Base-by-base conservation (phyloP, 1,140 invertebrate genomes). In the Hyposmocoma kahamanoa region DNA sequence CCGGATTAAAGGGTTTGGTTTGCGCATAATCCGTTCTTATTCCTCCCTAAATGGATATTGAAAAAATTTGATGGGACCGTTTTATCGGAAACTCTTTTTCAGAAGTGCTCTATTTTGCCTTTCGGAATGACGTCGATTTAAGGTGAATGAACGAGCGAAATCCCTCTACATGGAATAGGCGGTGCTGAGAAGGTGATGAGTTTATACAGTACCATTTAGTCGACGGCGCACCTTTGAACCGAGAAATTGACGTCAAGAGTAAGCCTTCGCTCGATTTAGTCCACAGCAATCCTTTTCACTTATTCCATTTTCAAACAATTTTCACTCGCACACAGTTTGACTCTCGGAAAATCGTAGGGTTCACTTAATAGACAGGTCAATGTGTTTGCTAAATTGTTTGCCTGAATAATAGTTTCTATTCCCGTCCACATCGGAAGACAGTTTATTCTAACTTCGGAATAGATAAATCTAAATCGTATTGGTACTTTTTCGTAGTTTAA, bases 101-200 rank as follows among this genome's bases (percentile, higher is more conserved):
- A 62, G 61, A 66, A 75, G 64, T 76, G 65, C 64, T 73, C 74
- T 81, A 81, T 77, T 83, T 80, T 73, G 72, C 73, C 65, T 74
- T 59, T 70, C 62, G 54, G 56, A 80, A 78, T 77, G 72, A 74
- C 69, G 68, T 63, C 79, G 67, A 80, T 80, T 77, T 74, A 78
- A 78, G 72, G 72, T 74, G 79, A 83, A 83, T 77, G 76, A 82
- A 78, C 74, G 74, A 75, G 72, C 71, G 46, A 80, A 78, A 80
- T 80, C 75, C 67, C 62, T 64, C 62, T 65, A 83, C 79, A 83
- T 63, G 76, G 63, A 83, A 83, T 63, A 75, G 79, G 79, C 79
- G 79, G 76, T 63, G 50, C 76, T 67, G 63, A 60, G 60, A 53
- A 71, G 73, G 78, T 79, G 75, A 80, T 80, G 78, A 77, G 70